Evolutionary conservation across 2,888 invertebrate genomes (phyloP).

Genomic region (Barypeithes pellucidus): DNA sequence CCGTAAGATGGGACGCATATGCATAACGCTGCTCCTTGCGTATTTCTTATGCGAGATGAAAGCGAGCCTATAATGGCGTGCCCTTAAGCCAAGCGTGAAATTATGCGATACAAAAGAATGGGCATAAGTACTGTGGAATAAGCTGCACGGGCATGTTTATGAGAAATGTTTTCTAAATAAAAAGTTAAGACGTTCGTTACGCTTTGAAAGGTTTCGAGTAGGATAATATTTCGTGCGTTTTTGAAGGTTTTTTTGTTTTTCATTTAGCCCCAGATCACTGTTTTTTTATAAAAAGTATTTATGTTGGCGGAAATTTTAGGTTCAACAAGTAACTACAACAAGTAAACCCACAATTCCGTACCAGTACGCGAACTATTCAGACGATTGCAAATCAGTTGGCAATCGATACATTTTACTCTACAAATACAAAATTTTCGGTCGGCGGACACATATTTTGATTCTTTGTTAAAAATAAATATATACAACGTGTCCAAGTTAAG

Average conservation of each 20-base stretch:
- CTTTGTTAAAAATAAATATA: too few species aligned
- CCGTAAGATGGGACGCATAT: slow-evolving; percentile 49
- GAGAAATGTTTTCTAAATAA: slow-evolving; percentile 29
- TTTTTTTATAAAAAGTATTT: too few species aligned
- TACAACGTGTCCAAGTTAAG: too few species aligned
- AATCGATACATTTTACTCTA: too few species aligned
- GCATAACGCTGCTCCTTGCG: slow-evolving; percentile 47
- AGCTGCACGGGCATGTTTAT: slow-evolving; percentile 28
- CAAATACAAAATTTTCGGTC: too few species aligned
- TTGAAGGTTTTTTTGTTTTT: not conserved
- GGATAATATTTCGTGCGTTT: not conserved
- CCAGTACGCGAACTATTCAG: too few species aligned
- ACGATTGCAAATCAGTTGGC: too few species aligned
- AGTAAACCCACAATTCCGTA: too few species aligned
- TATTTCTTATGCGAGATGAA: slow-evolving; percentile 49
- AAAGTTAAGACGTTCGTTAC: slow-evolving; percentile 1
- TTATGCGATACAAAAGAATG: slow-evolving; percentile 50
- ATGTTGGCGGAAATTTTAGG: too few species aligned
- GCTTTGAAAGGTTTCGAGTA: slow-evolving; percentile 1
- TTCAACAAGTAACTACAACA: too few species aligned
- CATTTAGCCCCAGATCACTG: too few species aligned
- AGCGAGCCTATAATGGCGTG: slow-evolving; percentile 46
- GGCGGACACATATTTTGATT: too few species aligned
- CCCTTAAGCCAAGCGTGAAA: slow-evolving; percentile 50
- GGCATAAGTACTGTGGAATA: slow-evolving; percentile 37